Evolutionary conservation across 2,888 invertebrate species (phyloP), one percentile per base, ranked within the genome.

Genomic region (Desoria tigrina): DNA sequence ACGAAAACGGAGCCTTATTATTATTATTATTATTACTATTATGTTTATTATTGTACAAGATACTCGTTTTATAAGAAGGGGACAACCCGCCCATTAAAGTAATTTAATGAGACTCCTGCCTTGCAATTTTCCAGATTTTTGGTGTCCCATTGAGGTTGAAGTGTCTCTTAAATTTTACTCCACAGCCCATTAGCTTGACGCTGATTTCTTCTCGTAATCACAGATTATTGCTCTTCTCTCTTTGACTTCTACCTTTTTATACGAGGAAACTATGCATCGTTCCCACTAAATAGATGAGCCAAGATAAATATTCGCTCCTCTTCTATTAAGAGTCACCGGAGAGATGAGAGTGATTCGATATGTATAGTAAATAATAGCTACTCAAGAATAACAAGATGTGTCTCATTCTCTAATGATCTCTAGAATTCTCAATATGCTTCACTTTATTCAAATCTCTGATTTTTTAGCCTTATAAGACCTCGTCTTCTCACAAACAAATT

Each of bases 51-150:
- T 37, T 27, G 26, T 51, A 51, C 58, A 45, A 45, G 55, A 55
- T 14, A 14, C 42, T 21, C 26, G 24, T 42, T 39, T 42, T 24
- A 27, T 45, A 4, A 7, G 28, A 58, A 58, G 58, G 32, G 58
- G 58, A 58, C 58, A 58, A 45, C 3, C 27, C 42, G 58, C 26
- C 66, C 68, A 71, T 71, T 71, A 71, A 69, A 62, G 65, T 71
- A 71, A 71, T 71, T 71, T 71, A 69, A 61, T 66, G 66, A 71
- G 65, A 60, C 66, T 71, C 66, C 71, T 68, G 66, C 68, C 71
- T 71, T 68, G 68, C 68, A 66, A 62, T 71, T 65, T 64, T 66
- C 66, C 62, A 59, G 57, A 54, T 53, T 62, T n/a, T 49, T 59
- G 61, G 61, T 65, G 66, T 68, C 66, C 62, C 66, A 65, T 61